Evolutionary conservation across 1,140 invertebrate genomes (phyloP).

Genomic region (Drosophila persimilis): DNA sequence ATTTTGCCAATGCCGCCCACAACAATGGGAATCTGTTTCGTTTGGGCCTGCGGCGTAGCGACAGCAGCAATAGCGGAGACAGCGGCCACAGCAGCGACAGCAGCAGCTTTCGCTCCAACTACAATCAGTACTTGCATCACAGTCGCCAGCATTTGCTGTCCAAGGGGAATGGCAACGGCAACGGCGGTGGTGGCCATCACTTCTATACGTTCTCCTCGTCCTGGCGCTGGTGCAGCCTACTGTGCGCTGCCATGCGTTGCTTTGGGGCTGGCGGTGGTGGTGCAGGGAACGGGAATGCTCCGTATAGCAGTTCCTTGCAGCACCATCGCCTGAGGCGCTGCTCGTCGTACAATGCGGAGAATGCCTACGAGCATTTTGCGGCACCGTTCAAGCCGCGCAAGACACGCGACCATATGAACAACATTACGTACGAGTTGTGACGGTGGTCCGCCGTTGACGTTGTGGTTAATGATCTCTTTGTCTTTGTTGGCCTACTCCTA

Average conservation of each 20-base stretch:
- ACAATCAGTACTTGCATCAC: slow-evolving; percentile 78
- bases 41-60: slow-evolving; percentile 63
- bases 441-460: slow-evolving; percentile 58
- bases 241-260: slow-evolving; percentile 82
- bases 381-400: slow-evolving; percentile 76
- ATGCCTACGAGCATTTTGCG: slow-evolving; percentile 77
- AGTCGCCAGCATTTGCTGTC: slow-evolving; percentile 76
- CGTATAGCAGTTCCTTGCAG: slow-evolving; percentile 73
- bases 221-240: slow-evolving; percentile 79
- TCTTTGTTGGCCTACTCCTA: slow-evolving; percentile 61
- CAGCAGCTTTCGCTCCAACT: slow-evolving; percentile 77
- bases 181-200: slow-evolving; percentile 26
- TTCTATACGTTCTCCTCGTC: slow-evolving; percentile 78
- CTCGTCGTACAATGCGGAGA: slow-evolving; percentile 76
- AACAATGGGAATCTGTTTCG: slow-evolving; percentile 81
- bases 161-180: slow-evolving; percentile 40
- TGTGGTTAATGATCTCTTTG: slow-evolving; percentile 73
- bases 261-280: slow-evolving; percentile 63
- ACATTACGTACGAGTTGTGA: slow-evolving; percentile 83
- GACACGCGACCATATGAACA: slow-evolving; percentile 80
- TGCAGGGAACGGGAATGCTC: slow-evolving; percentile 51
- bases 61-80: slow-evolving; percentile 65
- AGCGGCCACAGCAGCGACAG: slow-evolving; percentile 73
- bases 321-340: slow-evolving; percentile 67
- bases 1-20: slow-evolving; percentile 69